Evolutionary conservation across 2,113 vertebrate genomes (phyloP), one percentile per base, ranked within the genome.

Genomic region (Silurus asotus): DNA sequence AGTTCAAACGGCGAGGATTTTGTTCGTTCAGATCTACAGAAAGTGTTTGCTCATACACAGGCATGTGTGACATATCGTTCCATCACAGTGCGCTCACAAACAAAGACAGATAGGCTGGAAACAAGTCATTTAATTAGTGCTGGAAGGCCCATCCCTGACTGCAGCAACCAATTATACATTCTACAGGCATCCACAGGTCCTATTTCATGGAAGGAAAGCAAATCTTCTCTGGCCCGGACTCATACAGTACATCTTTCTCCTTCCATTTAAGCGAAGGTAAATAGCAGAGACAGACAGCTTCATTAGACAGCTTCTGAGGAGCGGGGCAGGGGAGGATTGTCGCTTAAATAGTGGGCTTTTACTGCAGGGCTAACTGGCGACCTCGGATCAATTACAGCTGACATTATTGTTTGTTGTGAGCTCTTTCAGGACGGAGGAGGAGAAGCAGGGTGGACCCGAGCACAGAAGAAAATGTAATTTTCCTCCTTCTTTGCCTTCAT

Each of bases 391-490:
- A 95, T 96, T 96, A 96, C 94, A 94, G 92, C 90, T 93, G 93
- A 94, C 94, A 94, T 92, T 91, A 93, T 93, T 95, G 93, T 95
- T 95, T 95, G 94, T 94, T 92, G 90, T 92, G 89, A 93, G 90
- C 85, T 91, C 89, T 93, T 93, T 92, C 90, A 93, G 91, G 91
- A 94, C 93, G 72, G 76, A 92, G 88, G 91, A 90, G 90, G 90
- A 91, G 84, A 92, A 92, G 94, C 92, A 92, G 91, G 87, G 91
- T 89, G 93, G 91, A 90, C 87, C 93, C 89, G 91, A 91, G 91
- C 94, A 88, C 89, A 91, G 92, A 93, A 92, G 93, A 93, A 96
- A 96, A 96, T 95, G 92, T 94, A 96, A 96, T 96, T 96, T 96
- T 94, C 92, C 84, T 94, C 58, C 86, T 93, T 88, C 93, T 94